phyloP scores from a whole-genome alignment of 2,113 vertebrate species.

The Plectropomus leopardus region DNA sequence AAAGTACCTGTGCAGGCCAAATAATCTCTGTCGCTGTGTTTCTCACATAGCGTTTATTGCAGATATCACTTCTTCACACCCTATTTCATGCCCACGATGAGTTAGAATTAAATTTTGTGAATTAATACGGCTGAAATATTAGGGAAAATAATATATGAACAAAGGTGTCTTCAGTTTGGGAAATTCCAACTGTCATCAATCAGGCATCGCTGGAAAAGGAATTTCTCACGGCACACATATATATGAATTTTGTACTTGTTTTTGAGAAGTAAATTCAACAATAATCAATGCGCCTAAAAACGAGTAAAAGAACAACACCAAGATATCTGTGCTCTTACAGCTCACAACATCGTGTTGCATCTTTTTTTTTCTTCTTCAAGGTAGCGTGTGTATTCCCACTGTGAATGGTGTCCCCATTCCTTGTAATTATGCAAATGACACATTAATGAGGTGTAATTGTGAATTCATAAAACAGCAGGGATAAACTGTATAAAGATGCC shows the following conservation, averaged over 20 bases:
- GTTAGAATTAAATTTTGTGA: slow-evolving; percentile 58
- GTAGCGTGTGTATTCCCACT: slow-evolving; percentile 80
- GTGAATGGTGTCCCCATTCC: slow-evolving; percentile 82
- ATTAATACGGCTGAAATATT: slow-evolving; percentile 57
- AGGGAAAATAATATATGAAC: slow-evolving; percentile 41
- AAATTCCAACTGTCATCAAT: slow-evolving; percentile 43
- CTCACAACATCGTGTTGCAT: slow-evolving; percentile 46
- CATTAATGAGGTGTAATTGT: slow-evolving; percentile 89
- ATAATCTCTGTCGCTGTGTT: slow-evolving; percentile 71
- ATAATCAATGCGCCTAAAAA: slow-evolving; percentile 41
- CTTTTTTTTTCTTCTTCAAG: slow-evolving; percentile 59
- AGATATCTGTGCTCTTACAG: slow-evolving; percentile 43
- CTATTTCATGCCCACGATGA: slow-evolving; percentile 63
- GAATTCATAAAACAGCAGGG: slow-evolving; percentile 89
- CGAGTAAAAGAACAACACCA: slow-evolving; percentile 36
- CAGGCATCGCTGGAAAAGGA: slow-evolving; percentile 8
- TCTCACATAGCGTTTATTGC: slow-evolving; percentile 44
- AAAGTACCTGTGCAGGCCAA: slow-evolving; percentile 79
- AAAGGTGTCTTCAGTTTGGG: slow-evolving; percentile 43
- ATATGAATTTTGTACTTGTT: slow-evolving; percentile 40
- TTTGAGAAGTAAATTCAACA: slow-evolving; percentile 51
- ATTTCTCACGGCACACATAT: neutral
- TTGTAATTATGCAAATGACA: slow-evolving; percentile 89
- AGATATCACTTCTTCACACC: slow-evolving; percentile 49
- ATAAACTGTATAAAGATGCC: slow-evolving; percentile 84